Conservation (phyloP, 2,888 invertebrate genomes). For the Protodeltote pygarga region DNA sequence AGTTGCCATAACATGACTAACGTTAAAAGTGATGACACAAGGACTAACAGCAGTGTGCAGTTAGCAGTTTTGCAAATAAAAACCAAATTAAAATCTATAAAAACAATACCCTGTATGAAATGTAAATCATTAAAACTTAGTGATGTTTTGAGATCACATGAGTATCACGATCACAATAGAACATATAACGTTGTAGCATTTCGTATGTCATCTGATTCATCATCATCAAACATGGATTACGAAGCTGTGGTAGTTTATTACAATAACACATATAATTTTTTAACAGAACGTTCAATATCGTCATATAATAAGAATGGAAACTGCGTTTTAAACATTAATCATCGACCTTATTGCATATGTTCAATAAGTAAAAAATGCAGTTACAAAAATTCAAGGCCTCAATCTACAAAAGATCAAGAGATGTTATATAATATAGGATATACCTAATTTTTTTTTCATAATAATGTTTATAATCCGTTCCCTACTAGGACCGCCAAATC, state of each 20-base stretch:
- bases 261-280: slow-evolving; percentile 70
- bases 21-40: slow-evolving; percentile 63
- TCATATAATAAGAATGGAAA: slow-evolving; percentile 60
- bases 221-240: slow-evolving; percentile 88
- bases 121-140: slow-evolving; percentile 85
- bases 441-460: too few species aligned
- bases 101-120: slow-evolving; percentile 62
- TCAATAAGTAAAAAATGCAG: slow-evolving; percentile 26
- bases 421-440: too few species aligned
- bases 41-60: slow-evolving; percentile 76
- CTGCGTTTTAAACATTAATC: slow-evolving; percentile 55
- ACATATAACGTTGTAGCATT: slow-evolving; percentile 88
- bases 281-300: slow-evolving; percentile 80
- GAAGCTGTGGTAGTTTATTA: slow-evolving; percentile 88
- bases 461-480: too few species aligned
- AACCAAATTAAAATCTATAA: slow-evolving; percentile 47
- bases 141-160: slow-evolving; percentile 75
- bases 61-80: slow-evolving; percentile 68
- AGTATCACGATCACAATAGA: slow-evolving; percentile 66
- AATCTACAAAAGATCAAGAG: neutral
- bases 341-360: slow-evolving; percentile 66
- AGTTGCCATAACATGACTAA: slow-evolving; percentile 86
- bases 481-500: too few species aligned
- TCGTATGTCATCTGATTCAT: slow-evolving; percentile 88
- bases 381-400: neutral